Evolutionary conservation across 2,113 vertebrate species (phyloP), one percentile per base, ranked within the genome.

Genomic region (Mystacornis crossleyi): DNA sequence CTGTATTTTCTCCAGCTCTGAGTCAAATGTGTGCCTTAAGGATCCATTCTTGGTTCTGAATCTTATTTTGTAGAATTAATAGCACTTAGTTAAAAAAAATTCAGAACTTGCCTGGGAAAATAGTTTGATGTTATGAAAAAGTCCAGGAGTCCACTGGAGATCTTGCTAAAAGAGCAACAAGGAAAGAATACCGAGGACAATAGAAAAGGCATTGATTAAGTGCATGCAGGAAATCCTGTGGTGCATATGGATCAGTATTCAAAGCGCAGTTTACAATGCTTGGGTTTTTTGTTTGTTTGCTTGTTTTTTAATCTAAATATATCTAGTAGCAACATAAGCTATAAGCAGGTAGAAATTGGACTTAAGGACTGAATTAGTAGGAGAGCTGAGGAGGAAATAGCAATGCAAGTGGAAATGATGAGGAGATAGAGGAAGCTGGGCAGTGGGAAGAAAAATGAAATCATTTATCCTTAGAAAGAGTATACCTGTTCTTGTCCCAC

Each of bases 401-500:
- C 62, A 72, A 95, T 74, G 25, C 71, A 90, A 88, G 55, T 83
- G 47, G 54, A 94, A 80, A 43, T 80, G 33, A 73, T 86, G 65
- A 85, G 15, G 61, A 86, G 65, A 81, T 47, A 73, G 38, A 84
- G 29, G 66, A 81, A 82, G 95, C 90, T 67, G 43, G 34, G 64
- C 45, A 64, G 26, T 43, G 43, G 29, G 61, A 86, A 95, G 70
- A 94, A 95, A 93, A 94, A 84, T 87, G 29, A 79, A 93, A 94
- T 85, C 25, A 40, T 28, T 90, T 93, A 70, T 50, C 48, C 67
- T 89, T 78, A 45, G 74, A 84, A 95, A 75, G 86, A 81, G 31
- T 78, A 73, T 31, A 73, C 75, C 67, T 95, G 51, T 62, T 81
- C 36, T 70, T 86, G 67, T 93, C 43, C 65, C 40, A 29, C 45